phyloP scores from a whole-genome alignment of 2,888 invertebrate genomes.

The Andrena camellia region DNA sequence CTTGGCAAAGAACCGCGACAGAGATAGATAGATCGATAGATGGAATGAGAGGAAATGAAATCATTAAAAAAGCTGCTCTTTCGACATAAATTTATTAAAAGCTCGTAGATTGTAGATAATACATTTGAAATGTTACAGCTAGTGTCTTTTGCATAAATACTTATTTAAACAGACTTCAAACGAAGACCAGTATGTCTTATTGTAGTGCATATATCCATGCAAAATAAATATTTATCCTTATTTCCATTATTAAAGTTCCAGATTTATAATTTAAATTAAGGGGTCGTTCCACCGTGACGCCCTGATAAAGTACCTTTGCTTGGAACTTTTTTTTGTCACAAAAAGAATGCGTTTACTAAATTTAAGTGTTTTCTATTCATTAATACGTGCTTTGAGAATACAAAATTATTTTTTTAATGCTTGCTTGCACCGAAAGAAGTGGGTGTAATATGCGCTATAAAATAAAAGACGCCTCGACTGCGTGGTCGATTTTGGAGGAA shows the following conservation, averaged over 20 bases:
- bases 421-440: no score
- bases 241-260: not conserved
- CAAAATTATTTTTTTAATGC: no score
- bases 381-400: no score
- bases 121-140: not conserved
- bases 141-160: conserved; percentile 11
- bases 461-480: no score
- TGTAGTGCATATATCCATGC: not conserved
- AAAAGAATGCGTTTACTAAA: no score
- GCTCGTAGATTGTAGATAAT: not conserved
- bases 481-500: no score
- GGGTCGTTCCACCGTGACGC: no score
- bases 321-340: no score
- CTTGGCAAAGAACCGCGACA: not conserved
- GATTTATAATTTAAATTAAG: no score
- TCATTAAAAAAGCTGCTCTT: not conserved
- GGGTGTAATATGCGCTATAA: no score
- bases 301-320: no score
- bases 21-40: not conserved
- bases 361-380: no score
- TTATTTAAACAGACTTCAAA: not conserved
- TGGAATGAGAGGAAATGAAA: not conserved
- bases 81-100: conserved; percentile 20
- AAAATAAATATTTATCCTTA: not conserved
- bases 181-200: not conserved